These are phyloP conservation scores for Selenia dentaria DNA, from an alignment of 2,888 invertebrate genomes.

Conservation along the genomic window DNA sequence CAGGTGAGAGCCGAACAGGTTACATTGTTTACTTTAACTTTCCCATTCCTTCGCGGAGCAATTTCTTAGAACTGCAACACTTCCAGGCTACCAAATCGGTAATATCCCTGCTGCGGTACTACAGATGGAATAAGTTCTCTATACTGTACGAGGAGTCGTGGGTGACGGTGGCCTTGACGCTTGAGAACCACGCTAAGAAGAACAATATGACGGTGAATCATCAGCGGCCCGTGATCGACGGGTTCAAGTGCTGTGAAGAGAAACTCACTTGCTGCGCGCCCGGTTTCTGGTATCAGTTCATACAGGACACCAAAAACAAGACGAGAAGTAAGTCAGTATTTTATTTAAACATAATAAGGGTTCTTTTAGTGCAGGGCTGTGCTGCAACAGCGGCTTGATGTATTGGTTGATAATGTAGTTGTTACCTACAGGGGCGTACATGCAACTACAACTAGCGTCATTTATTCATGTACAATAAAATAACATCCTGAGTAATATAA, in stretches of 20 bases:
- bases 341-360: too few species aligned
- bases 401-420: too few species aligned
- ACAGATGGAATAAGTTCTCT: slow-evolving; percentile 97
- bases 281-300: slow-evolving; percentile 92
- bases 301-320: slow-evolving; percentile 93
- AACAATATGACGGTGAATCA: slow-evolving; percentile 94
- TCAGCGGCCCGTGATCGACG: slow-evolving; percentile 88
- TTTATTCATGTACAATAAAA: too few species aligned
- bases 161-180: slow-evolving; percentile 92
- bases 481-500: too few species aligned
- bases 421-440: too few species aligned
- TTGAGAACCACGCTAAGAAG: slow-evolving; percentile 90
- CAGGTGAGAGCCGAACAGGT: slow-evolving; percentile 83
- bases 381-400: too few species aligned
- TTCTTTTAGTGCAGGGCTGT: too few species aligned
- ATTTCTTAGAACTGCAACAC: slow-evolving; percentile 4
- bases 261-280: slow-evolving; percentile 90
- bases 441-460: too few species aligned
- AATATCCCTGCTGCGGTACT: slow-evolving; percentile 94
- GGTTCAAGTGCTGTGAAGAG: slow-evolving; percentile 91
- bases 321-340: slow-evolving; percentile 88
- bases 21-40: too few species aligned
- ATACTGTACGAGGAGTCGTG: slow-evolving; percentile 93
- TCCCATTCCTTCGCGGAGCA: background rate
- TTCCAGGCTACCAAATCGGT: slow-evolving; percentile 96